These are phyloP conservation scores for Mus musculus DNA, from an alignment of 2,113 vertebrate species.

Conservation along the genomic window DNA sequence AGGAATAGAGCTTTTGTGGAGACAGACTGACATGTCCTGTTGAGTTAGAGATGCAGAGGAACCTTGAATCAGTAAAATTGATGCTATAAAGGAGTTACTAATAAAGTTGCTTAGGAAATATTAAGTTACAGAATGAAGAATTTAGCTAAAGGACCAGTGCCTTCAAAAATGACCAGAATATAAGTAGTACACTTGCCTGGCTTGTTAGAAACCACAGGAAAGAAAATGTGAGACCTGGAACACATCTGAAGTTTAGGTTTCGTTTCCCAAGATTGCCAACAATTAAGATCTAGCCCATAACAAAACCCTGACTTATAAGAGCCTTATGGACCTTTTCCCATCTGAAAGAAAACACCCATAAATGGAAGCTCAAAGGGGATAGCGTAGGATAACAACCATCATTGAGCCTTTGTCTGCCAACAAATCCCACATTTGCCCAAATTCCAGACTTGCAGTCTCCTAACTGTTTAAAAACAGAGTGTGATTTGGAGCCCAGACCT, in stretches of 20 bases:
- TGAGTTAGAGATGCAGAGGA: not conserved
- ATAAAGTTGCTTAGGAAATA: not conserved
- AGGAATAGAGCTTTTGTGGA: not conserved
- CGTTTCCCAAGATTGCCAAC: not conserved
- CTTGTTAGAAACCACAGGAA: not conserved
- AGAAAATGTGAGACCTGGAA: not conserved
- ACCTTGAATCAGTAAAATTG: not conserved
- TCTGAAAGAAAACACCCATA: not conserved
- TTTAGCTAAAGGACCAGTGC: not conserved
- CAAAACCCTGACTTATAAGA: not conserved
- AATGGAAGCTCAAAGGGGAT: not conserved
- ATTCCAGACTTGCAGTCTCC: not conserved
- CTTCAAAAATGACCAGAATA: not conserved
- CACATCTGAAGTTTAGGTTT: not conserved
- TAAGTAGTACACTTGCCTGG: not conserved
- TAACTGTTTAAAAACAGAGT: not conserved
- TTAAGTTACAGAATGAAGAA: not conserved
- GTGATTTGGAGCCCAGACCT: not conserved
- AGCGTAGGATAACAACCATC: not conserved
- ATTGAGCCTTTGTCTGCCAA: not conserved
- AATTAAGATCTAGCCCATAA: not conserved
- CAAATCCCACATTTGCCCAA: not conserved
- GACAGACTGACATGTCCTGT: not conserved
- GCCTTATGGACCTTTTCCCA: not conserved
- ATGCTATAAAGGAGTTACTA: not conserved